Base-by-base conservation (phyloP, 2,113 vertebrate genomes). In the Pseudopodoces humilis region DNA sequence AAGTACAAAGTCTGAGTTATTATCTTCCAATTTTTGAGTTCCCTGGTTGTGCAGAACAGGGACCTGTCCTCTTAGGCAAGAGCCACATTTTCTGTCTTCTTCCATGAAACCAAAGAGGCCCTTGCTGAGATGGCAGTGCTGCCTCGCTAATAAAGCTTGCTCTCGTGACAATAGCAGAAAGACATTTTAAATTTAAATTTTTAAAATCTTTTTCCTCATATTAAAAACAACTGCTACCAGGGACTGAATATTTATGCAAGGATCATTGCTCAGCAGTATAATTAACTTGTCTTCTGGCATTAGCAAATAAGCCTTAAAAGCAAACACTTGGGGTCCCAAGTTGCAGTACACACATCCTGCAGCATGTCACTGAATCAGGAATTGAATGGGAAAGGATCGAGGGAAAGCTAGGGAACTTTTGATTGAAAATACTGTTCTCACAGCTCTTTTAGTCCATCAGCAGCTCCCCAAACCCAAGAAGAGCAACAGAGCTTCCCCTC, bases 361-460 rank as follows among this genome's bases (percentile, higher is more conserved):
- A 71, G 35, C 41, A 46, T 9, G 5, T 23, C 56, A 23, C 24
- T 2, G 5, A 62, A 62, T 23, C 19, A 60, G n/a, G 13, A 83
- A 86, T 2, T 3, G 4, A 19, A 58, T 0, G 1, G 19, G 11
- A 25, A 15, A 15, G 23, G 6, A 4, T 19, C 9, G 1, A 1
- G 3, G 2, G 6, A 13, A 52, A 33, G 5, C 16, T 35, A 20
- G 25, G 52, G 12, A 81, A 35, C 22, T 81, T 69, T 2, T 30
- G 39, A 50, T 52, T 52, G 31, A 31, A 93, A 70, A 20, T 19
- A n/a, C 24, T 70, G 19, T 50, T 88, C 65, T 86, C 18, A 33
- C 28, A 62, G 43, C 16, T 43, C 68, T 52, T 50, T 46, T 33
- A 59, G 43, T 41, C n/a, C 10, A 41, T 15, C 21, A 30, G 21